phyloP scores from a whole-genome alignment of 2,113 vertebrate species.

The Xenopus tropicalis region DNA sequence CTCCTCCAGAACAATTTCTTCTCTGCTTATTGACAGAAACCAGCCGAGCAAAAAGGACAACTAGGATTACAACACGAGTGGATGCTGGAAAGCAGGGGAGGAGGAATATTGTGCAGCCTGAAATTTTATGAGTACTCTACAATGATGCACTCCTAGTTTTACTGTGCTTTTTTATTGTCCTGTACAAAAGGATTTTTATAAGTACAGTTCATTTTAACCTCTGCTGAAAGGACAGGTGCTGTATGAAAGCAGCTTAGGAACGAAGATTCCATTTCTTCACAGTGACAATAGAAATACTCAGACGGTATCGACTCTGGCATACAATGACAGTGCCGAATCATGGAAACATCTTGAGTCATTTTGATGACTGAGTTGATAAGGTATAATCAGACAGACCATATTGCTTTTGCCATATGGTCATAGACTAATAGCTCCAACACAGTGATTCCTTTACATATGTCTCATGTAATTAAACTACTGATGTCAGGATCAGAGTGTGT shows the following conservation, averaged over 20 bases:
- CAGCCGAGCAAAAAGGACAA: slow-evolving; percentile 3
- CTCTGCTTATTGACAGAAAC: neutral
- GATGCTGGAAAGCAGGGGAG: slow-evolving; percentile 1
- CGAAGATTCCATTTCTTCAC: neutral
- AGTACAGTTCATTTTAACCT: slow-evolving; percentile 15
- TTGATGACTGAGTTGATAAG: slow-evolving; percentile 18
- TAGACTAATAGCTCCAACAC: slow-evolving; percentile 15
- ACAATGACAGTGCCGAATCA: neutral
- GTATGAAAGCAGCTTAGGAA: slow-evolving; percentile 4
- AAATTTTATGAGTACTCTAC: neutral
- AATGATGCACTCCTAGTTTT: neutral
- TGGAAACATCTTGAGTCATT: neutral
- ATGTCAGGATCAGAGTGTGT: slow-evolving; percentile 25
- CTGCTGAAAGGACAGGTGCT: neutral
- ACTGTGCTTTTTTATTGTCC: neutral
- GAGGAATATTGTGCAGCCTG: neutral
- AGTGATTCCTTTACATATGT: slow-evolving; percentile 25
- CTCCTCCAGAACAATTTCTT: neutral
- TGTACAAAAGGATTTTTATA: slow-evolving; percentile 9
- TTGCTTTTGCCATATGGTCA: slow-evolving; percentile 29
- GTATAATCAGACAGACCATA: slow-evolving; percentile 30
- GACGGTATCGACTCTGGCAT: neutral
- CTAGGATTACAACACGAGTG: slow-evolving; percentile 1
- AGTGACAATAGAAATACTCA: neutral
- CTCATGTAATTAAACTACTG: slow-evolving; percentile 37